A percentile compares a stretch with the other conserved stretches of the same genome.
Conservation (phyloP, 2,888 invertebrate genomes). For the Marronus borbonicus region DNA sequence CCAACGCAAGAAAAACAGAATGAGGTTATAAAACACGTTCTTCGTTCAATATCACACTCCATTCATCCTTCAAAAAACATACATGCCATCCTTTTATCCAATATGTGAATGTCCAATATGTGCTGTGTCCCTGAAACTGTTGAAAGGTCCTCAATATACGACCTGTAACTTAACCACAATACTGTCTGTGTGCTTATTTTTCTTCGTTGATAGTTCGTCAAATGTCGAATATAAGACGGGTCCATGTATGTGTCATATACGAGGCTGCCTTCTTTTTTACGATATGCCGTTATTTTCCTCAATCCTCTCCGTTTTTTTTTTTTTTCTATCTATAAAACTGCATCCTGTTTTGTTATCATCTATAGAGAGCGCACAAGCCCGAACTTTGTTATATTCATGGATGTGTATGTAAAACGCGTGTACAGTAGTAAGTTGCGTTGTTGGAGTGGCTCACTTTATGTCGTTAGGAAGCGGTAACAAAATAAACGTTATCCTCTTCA, state of each 20-base stretch:
- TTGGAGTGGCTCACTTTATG: not conserved
- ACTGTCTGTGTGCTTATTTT: not conserved
- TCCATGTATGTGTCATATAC: not conserved
- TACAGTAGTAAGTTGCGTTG: too few species aligned
- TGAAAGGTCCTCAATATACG: not conserved
- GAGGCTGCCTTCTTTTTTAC: not conserved
- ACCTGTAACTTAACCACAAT: not conserved
- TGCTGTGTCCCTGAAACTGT: not conserved
- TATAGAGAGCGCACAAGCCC: too few species aligned
- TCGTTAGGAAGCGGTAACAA: constrained; percentile 6
- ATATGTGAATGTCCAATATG: not conserved
- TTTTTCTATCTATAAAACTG: constrained; percentile 2
- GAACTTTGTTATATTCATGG: too few species aligned
- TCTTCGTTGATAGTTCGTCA: not conserved
- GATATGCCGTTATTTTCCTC: not conserved
- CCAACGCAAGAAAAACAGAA: too few species aligned
- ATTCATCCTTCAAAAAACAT: too few species aligned
- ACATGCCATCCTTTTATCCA: too few species aligned
- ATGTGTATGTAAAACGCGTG: too few species aligned
- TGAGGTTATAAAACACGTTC: too few species aligned
- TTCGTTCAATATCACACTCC: too few species aligned
- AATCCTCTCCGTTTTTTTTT: not conserved
- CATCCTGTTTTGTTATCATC: constrained; percentile 1
- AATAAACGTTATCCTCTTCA: not conserved
- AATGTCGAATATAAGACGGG: not conserved